Evolutionary conservation across 2,888 invertebrate species (phyloP).

Genomic region (Dendrolimus pini): DNA sequence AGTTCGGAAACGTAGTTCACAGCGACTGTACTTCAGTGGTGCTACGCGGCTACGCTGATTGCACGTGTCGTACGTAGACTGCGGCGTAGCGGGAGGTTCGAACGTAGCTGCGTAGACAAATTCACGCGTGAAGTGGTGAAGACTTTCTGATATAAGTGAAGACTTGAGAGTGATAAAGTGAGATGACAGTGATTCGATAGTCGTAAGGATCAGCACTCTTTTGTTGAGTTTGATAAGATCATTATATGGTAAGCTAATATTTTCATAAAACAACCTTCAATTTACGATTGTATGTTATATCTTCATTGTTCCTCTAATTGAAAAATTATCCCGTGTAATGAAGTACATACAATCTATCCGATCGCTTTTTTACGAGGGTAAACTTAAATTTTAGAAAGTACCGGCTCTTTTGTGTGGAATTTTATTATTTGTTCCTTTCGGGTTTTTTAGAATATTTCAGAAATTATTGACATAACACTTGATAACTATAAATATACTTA

Average conservation of each 20-base stretch:
- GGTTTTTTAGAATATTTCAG: constrained; percentile 3
- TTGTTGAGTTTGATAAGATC: constrained; percentile 26
- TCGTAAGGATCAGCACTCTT: constrained; percentile 32
- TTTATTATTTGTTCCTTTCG: constrained; percentile 8
- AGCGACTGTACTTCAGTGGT: constrained; percentile 54
- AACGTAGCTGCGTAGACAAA: constrained; percentile 37
- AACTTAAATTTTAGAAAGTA: too few relatives aligned
- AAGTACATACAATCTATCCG: too few relatives aligned
- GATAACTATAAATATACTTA: too few relatives aligned
- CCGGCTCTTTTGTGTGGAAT: too few relatives aligned
- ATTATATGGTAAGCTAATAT: constrained; percentile 52
- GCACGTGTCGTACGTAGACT: constrained; percentile 48
- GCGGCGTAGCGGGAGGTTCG: constrained; percentile 33
- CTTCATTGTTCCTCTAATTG: too few relatives aligned
- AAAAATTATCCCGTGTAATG: too few relatives aligned
- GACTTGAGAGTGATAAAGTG: constrained; percentile 35
- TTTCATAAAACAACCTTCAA: not conserved
- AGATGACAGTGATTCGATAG: constrained; percentile 33
- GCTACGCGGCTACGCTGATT: constrained; percentile 46
- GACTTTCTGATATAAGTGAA: constrained; percentile 15
- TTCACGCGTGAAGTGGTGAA: constrained; percentile 33
- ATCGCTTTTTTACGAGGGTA: too few relatives aligned
- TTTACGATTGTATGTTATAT: too few relatives aligned
- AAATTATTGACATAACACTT: not conserved
- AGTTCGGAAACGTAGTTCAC: constrained; percentile 47